Evolutionary conservation across 2,113 vertebrate genomes (phyloP).

Genomic region (Prinia subflava): DNA sequence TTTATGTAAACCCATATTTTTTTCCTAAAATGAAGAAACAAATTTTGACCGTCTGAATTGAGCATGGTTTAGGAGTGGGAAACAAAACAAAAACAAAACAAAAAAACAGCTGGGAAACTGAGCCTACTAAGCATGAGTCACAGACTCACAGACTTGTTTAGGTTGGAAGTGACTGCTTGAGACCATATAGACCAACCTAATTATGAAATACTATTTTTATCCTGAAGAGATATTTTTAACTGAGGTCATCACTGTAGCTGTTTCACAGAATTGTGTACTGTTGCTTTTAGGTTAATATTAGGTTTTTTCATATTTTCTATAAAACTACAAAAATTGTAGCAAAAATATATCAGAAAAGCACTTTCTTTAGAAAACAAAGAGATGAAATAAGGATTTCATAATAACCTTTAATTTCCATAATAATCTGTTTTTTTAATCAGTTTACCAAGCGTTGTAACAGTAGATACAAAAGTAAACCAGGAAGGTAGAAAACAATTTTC

Average conservation of each 20-base stretch:
- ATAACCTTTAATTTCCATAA: not conserved
- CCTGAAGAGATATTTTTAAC: not conserved
- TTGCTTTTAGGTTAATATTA: not conserved
- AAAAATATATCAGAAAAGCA: not conserved
- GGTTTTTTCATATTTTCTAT: not conserved
- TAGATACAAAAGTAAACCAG: not conserved
- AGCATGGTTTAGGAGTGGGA: fast-evolving
- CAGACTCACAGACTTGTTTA: not conserved
- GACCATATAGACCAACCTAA: not conserved
- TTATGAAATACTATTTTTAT: not conserved
- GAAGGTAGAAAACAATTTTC: not conserved
- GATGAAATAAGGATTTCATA: not conserved
- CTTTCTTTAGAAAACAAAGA: not conserved
- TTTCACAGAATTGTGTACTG: not conserved
- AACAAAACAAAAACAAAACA: not conserved
- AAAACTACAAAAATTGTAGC: not conserved
- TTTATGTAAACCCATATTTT: not conserved
- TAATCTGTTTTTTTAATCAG: not conserved
- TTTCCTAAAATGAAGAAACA: not conserved
- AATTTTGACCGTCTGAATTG: not conserved
- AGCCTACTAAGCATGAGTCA: not conserved
- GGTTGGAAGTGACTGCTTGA: not conserved
- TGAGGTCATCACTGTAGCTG: not conserved
- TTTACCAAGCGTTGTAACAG: not conserved
- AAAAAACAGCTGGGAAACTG: not conserved